These are phyloP conservation scores for Marmota monax DNA, from an alignment of 2,113 vertebrate genomes.

Conservation along the genomic window DNA sequence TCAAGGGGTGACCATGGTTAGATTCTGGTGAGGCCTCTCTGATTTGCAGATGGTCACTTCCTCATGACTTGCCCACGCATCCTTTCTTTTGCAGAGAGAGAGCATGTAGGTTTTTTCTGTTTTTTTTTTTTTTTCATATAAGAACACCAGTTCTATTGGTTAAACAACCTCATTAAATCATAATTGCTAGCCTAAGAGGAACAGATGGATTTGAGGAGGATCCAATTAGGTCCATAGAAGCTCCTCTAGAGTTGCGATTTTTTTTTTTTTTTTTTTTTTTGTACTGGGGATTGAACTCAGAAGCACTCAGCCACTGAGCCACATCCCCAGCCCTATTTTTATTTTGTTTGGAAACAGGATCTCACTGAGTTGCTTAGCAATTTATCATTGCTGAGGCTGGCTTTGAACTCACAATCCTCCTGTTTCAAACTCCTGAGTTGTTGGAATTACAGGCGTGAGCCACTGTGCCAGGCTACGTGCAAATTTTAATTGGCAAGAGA, in stretches of 20 bases:
- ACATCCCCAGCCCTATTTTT: too few relatives aligned
- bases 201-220: neutral
- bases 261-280: too few relatives aligned
- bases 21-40: neutral
- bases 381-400: too few relatives aligned
- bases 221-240: neutral
- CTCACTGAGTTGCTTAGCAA: too few relatives aligned
- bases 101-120: neutral
- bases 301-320: too few relatives aligned
- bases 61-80: accelerated
- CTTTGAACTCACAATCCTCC: too few relatives aligned
- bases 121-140: too few relatives aligned
- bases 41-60: accelerated
- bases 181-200: neutral
- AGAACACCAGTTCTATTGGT: neutral
- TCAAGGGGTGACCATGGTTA: neutral
- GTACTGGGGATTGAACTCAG: too few relatives aligned
- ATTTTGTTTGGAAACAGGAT: too few relatives aligned
- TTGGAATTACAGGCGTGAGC: too few relatives aligned
- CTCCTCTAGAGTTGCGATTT: neutral
- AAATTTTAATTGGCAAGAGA: slow-evolving; percentile 7
- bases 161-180: neutral
- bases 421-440: too few relatives aligned
- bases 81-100: neutral
- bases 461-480: neutral